phyloP scores from a whole-genome alignment of 1,140 invertebrate species.

The Venustaconcha ellipsiformis region DNA sequence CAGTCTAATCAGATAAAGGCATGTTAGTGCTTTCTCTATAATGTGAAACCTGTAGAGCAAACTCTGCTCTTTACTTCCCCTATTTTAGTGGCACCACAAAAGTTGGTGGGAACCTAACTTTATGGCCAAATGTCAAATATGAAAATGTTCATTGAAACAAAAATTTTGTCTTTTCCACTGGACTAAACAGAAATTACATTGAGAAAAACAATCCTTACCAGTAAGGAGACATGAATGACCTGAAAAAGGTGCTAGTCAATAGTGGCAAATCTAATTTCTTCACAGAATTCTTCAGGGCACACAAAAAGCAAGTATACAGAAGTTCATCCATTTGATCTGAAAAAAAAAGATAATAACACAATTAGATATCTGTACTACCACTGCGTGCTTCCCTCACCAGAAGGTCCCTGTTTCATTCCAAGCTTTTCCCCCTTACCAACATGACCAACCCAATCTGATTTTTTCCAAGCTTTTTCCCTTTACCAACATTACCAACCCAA shows the following conservation, averaged over 20 bases:
- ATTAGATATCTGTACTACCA: background rate
- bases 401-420: background rate
- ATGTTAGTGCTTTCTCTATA: too few relatives aligned
- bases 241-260: slow-evolving; percentile 82
- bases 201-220: slow-evolving; percentile 60
- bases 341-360: slow-evolving; percentile 14
- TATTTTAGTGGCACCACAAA: too few relatives aligned
- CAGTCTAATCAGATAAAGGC: too few relatives aligned
- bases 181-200: too few relatives aligned
- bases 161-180: too few relatives aligned
- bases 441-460: background rate
- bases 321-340: slow-evolving; percentile 79
- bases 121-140: too few relatives aligned
- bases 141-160: too few relatives aligned
- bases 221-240: slow-evolving; percentile 81
- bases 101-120: too few relatives aligned
- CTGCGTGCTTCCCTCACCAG: background rate
- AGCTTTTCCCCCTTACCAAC: background rate
- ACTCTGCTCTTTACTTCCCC: too few relatives aligned
- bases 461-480: background rate
- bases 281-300: slow-evolving; percentile 77
- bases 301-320: slow-evolving; percentile 82
- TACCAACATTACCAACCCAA: background rate
- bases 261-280: slow-evolving; percentile 77
- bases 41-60: too few relatives aligned